Evolutionary conservation across 2,113 vertebrate genomes (phyloP).

Genomic region (Ameiurus melas): DNA sequence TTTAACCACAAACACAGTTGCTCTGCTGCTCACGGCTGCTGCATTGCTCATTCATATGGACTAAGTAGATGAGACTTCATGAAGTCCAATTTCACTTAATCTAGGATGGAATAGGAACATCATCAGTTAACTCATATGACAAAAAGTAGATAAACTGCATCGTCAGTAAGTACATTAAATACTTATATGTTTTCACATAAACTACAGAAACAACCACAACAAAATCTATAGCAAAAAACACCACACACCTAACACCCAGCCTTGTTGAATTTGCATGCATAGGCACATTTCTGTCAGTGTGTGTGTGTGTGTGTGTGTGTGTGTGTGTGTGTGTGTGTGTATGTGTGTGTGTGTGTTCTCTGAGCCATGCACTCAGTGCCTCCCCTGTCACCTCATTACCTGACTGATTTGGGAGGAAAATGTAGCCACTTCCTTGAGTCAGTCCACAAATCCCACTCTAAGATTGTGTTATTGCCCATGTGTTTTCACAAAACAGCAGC

Average conservation of each 20-base stretch:
- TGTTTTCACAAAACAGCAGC: constrained; percentile 28
- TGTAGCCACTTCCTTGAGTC: constrained; percentile 26
- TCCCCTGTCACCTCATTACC: constrained; percentile 21
- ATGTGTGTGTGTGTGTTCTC: not conserved
- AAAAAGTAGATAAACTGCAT: not conserved
- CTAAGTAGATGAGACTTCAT: constrained; percentile 12
- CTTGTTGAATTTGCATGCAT: not conserved
- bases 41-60: constrained; percentile 53
- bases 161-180: not conserved
- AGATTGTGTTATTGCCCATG: not conserved
- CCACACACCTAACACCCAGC: not conserved
- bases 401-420: constrained; percentile 42
- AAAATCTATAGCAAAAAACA: not conserved
- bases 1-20: constrained; percentile 52
- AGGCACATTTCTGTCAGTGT: constrained; percentile 2
- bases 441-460: constrained; percentile 6
- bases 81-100: constrained; percentile 1
- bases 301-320: not conserved
- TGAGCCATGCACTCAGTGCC: not conserved
- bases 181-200: not conserved
- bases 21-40: constrained; percentile 50
- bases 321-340: not conserved
- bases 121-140: not conserved
- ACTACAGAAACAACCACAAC: not conserved
- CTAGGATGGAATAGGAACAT: not conserved